A percentile compares a stretch with the other conserved stretches of the same genome.
Evolutionary conservation across 2,888 invertebrate genomes (phyloP).

Genomic region (Eugnorisma glareosa): DNA sequence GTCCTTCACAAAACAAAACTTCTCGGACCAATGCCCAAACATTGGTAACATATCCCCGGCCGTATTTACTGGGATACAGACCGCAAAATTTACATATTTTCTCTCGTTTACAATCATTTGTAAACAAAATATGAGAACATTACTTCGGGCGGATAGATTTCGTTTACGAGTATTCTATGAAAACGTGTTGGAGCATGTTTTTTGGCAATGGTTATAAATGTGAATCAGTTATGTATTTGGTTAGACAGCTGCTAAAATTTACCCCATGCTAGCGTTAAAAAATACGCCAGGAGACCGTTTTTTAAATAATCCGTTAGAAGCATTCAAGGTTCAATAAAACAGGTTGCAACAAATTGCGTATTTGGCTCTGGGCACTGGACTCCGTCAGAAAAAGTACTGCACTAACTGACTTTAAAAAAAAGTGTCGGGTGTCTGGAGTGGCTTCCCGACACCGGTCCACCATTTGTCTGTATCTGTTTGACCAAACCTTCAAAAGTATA

Average conservation of each 20-base stretch:
- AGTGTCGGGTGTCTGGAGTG: not conserved
- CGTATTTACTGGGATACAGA: constrained; percentile 40
- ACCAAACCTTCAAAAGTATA: not conserved
- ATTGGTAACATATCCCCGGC: constrained; percentile 42
- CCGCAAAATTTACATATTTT: constrained; percentile 59
- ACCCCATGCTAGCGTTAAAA: not conserved
- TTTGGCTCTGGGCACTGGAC: not conserved
- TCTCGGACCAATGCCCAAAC: constrained; percentile 28
- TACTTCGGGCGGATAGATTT: constrained; percentile 41
- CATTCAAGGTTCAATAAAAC: not conserved
- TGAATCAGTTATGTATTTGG: not conserved
- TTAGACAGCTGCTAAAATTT: not conserved
- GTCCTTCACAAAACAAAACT: constrained; percentile 58
- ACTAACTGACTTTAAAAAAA: too few relatives aligned
- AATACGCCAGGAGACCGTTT: not conserved
- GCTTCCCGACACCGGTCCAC: not conserved
- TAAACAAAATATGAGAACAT: constrained; percentile 53
- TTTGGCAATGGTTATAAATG: constrained; percentile 1
- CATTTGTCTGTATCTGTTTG: not conserved
- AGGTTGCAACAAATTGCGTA: too few relatives aligned
- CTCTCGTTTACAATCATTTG: constrained; percentile 60
- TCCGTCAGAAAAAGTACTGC: not conserved
- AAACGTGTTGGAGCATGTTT: constrained; percentile 16
- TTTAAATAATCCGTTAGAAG: not conserved
- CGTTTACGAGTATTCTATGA: constrained; percentile 35